phyloP scores from a whole-genome alignment of 2,113 vertebrate species.

The Triplophysa dalaica region DNA sequence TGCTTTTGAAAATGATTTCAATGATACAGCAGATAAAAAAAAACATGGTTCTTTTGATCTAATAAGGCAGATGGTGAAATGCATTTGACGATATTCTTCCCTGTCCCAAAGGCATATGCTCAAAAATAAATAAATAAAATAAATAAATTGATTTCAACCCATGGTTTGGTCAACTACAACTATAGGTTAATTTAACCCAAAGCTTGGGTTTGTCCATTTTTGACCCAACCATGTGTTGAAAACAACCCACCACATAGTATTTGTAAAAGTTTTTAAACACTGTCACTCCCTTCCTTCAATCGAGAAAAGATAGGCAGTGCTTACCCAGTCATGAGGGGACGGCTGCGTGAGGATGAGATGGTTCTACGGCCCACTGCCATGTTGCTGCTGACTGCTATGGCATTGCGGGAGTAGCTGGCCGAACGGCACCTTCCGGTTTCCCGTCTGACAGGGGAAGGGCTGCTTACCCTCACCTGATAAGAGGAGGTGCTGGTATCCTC shows the following conservation, averaged over 20 bases:
- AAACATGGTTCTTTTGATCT: not conserved
- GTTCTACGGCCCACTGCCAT: constrained; percentile 66
- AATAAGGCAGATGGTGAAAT: not conserved
- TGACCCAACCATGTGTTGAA: too few relatives aligned
- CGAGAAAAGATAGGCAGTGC: not conserved
- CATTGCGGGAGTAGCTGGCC: constrained; percentile 60
- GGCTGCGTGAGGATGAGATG: constrained; percentile 64
- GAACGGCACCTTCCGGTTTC: constrained; percentile 61
- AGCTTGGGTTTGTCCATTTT: too few relatives aligned
- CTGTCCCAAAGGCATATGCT: not conserved
- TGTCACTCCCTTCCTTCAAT: not conserved
- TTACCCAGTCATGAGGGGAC: constrained; percentile 68
- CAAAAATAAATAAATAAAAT: too few relatives aligned
- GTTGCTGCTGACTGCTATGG: constrained; percentile 50
- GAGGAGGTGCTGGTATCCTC: constrained; percentile 66
- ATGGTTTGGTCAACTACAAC: too few relatives aligned
- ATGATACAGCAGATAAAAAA: not conserved
- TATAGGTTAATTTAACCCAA: too few relatives aligned
- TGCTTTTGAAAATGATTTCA: too few relatives aligned
- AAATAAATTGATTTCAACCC: too few relatives aligned
- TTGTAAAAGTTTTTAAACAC: not conserved
- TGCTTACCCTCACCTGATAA: constrained; percentile 74
- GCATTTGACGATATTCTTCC: not conserved
- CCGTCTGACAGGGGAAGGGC: constrained; percentile 70
- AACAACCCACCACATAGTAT: too few relatives aligned